Evolutionary conservation across 2,888 invertebrate genomes (phyloP), one percentile per base, ranked within the genome.

Genomic region (Sinelater perroti): DNA sequence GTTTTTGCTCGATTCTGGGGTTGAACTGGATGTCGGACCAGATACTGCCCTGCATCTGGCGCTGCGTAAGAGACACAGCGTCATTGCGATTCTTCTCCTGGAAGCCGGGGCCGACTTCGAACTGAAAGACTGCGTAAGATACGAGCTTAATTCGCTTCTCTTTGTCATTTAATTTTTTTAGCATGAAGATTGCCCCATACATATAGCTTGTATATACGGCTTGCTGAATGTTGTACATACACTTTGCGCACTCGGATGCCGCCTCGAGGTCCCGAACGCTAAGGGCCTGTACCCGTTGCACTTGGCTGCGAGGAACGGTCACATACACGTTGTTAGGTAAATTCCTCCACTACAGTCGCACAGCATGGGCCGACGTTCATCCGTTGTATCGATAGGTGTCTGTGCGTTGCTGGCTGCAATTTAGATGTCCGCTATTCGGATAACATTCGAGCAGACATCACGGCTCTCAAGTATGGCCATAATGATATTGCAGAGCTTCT

Each of bases 401-500:
- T 91, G 40, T 86, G 90, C 68, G 81, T 88, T 62, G 85, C 89
- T 55, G 88, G 89, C 31, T 88, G 89, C 67, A 83, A 86, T 66
- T 84, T 87, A 36, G 87, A 88, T 66, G 82, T 83, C 57, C 82
- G 83, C 44, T 87, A 87, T 74, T 81, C 82, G 68, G 87, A 88
- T 72, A 89, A 89, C 46, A 86, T 90, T 47, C 83, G 87, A 36
- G 88, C 90, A 2, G 90, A 90, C 70, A 87, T 90, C 30, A 87
- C 89, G 65, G 90, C 90, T n/a, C 78, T 90, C 47, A 88, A 89
- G 68, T 85, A 89, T 69, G 89, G 89, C 13, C 85, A 87, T 73
- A 83, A 84, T 56, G 83, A 87, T 59, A 87, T 89, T 51, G 87
- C 87, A 11, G 85, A 85, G 62, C 77, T 91, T 26, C 77, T 91